Base-by-base conservation (phyloP, 1,140 invertebrate genomes). In the Asbolus verrucosus region DNA sequence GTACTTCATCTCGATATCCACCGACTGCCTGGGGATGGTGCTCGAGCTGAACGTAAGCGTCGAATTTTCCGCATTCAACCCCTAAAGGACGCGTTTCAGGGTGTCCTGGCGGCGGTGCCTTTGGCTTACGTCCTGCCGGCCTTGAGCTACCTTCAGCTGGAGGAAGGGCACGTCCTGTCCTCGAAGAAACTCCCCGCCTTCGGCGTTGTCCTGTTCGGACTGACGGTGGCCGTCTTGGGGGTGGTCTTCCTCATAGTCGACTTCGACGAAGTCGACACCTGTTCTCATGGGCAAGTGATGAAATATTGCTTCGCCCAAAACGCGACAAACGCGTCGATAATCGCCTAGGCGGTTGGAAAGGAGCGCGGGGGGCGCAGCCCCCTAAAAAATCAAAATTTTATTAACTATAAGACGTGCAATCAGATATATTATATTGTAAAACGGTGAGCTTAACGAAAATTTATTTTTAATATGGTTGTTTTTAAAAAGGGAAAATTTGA, bases 11-110 rank as follows among this genome's bases (percentile, higher is more conserved):
- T 95, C 94, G 13, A 92, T 95, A 83, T 84, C 91, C 65, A 95
- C 93, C 15, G 93, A 95, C 78, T 96, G 94, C 81, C 85, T 96
- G 2, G 93, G 93, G 2, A 86, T 95, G 27, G 93, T 95, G 8
- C 81, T 96, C 67, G 92, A 94, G 82, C 78, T 96, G 31, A 96
- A 96, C 82, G 92, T 93, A 84, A 89, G 85, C 82, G n/a, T n/a
- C n/a, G n/a, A n/a, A n/a, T n/a, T n/a, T n/a, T n/a, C n/a, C n/a
- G n/a, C n/a, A n/a, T n/a, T n/a, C n/a, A n/a, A n/a, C n/a, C n/a
- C n/a, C n/a, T n/a, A n/a, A n/a, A n/a, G n/a, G n/a, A n/a, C 24
- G 8, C 24, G 24, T 69, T 69, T 71, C 77, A 93, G 91, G 94
- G 94, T 63, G 90, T 95, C 6, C 73, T 95, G 18, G 91, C 92